Evolutionary conservation across 1,140 invertebrate genomes (phyloP), one percentile per base, ranked within the genome.

Genomic region (Leucophenga varia): DNA sequence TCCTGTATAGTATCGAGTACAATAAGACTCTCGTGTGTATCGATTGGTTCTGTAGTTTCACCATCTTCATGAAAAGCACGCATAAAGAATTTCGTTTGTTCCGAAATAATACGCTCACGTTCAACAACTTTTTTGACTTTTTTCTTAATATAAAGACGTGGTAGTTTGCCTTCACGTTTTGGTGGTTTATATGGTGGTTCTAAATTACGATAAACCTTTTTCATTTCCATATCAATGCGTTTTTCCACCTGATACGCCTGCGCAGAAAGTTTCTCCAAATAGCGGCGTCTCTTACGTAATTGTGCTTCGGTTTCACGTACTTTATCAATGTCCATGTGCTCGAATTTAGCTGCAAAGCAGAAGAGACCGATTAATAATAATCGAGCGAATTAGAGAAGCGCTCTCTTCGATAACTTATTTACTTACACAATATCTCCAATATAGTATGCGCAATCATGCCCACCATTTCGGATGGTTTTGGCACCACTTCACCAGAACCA

Each of bases 211-310:
- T 54, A 46, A 3, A 74, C 64, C 25, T 68, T 65, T 25, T 64
- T 64, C 61, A 74, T 70, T 39, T 70, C 71, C 21, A 49, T 57
- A 0, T 70, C 64, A 6, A 74, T 74, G 25, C 72, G 71, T 0
- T 57, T 47, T 31, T 74, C 72, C 2, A 72, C 44, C 20, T 61
- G 58, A 19, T 59, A 70, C 2, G 72, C 72, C 37, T 72, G 59
- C 0, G 42, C 35, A 0, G 72, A 74, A 1, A 65, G 39, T 31
- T 70, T 72, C 18, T 60, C 55, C 2, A 47, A 22, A 38, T 74
- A 64, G 5, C 46, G 55, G 1, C 59, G 63, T 2, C 35, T 28
- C 10, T 61, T 55, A 2, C 71, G 68, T 5, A 71, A 18, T 5
- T 32, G 10, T 5, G n/a, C 5, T 10, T 74, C 72, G 19, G 54